These are phyloP conservation scores for Mimumesa dahlbomi DNA, from an alignment of 2,888 invertebrate species.

Conservation along the genomic window DNA sequence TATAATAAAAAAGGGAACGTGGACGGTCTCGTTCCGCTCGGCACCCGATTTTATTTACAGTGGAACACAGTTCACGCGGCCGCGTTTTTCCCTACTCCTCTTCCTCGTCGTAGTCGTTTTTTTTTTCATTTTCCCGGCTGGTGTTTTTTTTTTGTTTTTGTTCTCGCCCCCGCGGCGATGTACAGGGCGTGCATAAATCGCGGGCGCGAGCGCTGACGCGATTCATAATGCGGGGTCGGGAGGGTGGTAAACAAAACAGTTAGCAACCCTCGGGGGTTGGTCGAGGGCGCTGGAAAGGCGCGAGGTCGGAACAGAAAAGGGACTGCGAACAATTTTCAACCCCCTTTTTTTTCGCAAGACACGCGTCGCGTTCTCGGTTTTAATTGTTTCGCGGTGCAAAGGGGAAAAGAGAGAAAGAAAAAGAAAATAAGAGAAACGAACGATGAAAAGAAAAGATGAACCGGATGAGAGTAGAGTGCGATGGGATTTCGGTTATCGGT, in stretches of 20 bases:
- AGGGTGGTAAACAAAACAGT: constrained; percentile 30
- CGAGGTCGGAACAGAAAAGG: constrained; percentile 11
- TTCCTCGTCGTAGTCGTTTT: too few relatives aligned
- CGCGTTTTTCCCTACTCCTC: too few relatives aligned
- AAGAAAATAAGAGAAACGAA: not conserved
- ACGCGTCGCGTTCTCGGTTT: constrained; percentile 26
- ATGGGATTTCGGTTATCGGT: too few relatives aligned
- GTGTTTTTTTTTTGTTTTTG: constrained; percentile 9
- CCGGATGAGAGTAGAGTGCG: too few relatives aligned
- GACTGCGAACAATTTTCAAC: constrained; percentile 12
- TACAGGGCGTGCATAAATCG: constrained; percentile 24
- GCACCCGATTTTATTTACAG: constrained; percentile 14
- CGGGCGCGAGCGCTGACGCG: constrained; percentile 30
- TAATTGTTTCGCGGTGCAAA: constrained; percentile 26
- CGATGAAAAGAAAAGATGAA: too few relatives aligned
- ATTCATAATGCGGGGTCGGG: constrained; percentile 33
- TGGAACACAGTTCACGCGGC: not conserved
- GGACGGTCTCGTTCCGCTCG: not conserved
- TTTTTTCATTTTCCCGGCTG: not conserved
- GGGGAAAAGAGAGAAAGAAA: constrained; percentile 11
- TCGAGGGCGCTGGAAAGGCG: constrained; percentile 20
- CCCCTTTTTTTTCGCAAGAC: constrained; percentile 2
- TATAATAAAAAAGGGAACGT: too few relatives aligned
- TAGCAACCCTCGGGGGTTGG: constrained; percentile 6
- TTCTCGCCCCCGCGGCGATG: constrained; percentile 1